phyloP scores from a whole-genome alignment of 2,888 invertebrate genomes.

The Drosophila multiciliata region DNA sequence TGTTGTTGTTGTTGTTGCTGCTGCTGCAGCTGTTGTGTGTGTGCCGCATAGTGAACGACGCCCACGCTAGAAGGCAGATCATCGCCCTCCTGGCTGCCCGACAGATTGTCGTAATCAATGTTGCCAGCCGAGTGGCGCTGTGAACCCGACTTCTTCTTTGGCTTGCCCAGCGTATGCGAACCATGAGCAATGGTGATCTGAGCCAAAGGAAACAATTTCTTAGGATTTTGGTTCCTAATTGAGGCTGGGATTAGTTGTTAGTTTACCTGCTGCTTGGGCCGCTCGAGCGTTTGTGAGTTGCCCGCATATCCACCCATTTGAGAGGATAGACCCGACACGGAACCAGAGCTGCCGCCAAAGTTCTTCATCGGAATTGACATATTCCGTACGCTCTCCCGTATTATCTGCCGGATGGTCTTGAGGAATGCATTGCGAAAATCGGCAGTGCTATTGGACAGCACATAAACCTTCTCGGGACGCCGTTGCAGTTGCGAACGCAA shows the following conservation, averaged over 20 bases:
- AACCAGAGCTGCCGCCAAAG: conserved; percentile 86
- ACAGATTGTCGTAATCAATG: conserved; percentile 93
- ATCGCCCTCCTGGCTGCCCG: conserved; percentile 91
- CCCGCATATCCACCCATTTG: conserved; percentile 83
- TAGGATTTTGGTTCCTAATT: neutral
- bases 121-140: conserved; percentile 93
- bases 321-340: conserved; percentile 84
- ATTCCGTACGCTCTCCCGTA: conserved; percentile 97
- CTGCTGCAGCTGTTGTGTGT: conserved; percentile 78
- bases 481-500: conserved; percentile 96
- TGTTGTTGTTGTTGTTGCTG: conserved; percentile 72
- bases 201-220: neutral
- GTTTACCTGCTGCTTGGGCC: conserved; percentile 88
- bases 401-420: conserved; percentile 98
- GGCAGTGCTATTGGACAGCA: conserved; percentile 97
- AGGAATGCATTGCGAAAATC: conserved; percentile 99
- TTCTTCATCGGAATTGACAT: conserved; percentile 96
- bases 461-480: conserved; percentile 97
- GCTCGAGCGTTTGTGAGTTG: conserved; percentile 87
- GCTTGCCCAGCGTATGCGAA: conserved; percentile 93
- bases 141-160: conserved; percentile 90
- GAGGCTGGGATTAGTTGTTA: too few species aligned
- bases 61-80: conserved; percentile 85
- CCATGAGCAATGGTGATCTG: conserved; percentile 90
- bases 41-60: conserved; percentile 66